Evolutionary conservation across 2,113 vertebrate genomes (phyloP), one percentile per base, ranked within the genome.

Genomic region (Strigops habroptila): DNA sequence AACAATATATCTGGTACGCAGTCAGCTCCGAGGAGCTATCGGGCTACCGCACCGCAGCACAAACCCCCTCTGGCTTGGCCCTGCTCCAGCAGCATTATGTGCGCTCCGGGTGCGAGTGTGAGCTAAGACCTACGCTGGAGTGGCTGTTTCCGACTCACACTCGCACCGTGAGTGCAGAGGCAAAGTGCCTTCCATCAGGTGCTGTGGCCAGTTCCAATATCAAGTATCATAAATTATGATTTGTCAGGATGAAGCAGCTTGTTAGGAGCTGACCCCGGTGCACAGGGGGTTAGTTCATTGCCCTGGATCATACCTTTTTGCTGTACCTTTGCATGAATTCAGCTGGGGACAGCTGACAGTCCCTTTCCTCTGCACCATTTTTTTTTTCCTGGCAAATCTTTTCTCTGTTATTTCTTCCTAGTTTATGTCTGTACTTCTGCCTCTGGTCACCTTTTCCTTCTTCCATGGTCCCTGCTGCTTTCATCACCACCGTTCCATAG

Each of bases 1-100:
- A 98, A 98, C 96, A 99, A 98, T 93, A 98, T 99, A 64, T 91
- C 98, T 73, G 98, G 99, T 99, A 97, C 2, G 93, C 44, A n/a
- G 43, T 18, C 48, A 14, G 37, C 63, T 84, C 41, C 53, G 64
- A 10, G 19, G 46, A 60, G 39, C 52, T 63, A 0, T 11, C 60
- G 48, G 39, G 41, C 76, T 39, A 6, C 68, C 27, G 62, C 31
- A 3, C n/a, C 18, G 31, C 28, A 18, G 2, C 52, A 8, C 48
- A 17, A 37, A 37, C 33, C 22, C 52, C 13, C 33, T 44, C 57
- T 57, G 44, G 13, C 44, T 49, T 86, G 68, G 46, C 30, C 55
- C 24, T 6, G 0, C 48, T 76, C 43, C 49, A 18, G 49, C 7
- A 16, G 23, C 2, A 2, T 28, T 49, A 28, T 3, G 18, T 74